These are phyloP conservation scores for Platorchestia sp. DNA, from an alignment of 1,140 invertebrate genomes.

Conservation along the genomic window DNA sequence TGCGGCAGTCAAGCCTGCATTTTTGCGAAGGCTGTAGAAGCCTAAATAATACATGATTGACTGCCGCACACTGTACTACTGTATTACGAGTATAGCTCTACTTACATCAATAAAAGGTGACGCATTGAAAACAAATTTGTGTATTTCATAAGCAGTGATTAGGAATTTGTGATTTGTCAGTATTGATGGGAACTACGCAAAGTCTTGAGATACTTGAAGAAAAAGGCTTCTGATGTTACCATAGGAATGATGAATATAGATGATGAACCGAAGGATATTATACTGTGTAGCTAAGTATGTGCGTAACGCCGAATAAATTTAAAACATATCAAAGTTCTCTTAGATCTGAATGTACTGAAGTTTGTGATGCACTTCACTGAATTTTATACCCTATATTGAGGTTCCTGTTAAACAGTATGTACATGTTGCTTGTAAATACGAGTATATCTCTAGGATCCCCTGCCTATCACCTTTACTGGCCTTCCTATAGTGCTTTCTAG, in stretches of 20 bases:
- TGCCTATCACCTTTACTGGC: constrained; percentile 36
- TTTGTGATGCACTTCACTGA: neutral
- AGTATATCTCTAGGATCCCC: constrained; percentile 15
- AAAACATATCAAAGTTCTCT: neutral
- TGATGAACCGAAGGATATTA: neutral
- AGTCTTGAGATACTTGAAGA: neutral
- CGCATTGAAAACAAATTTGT: neutral
- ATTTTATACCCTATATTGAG: neutral
- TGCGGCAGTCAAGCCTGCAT: no score
- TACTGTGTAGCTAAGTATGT: neutral
- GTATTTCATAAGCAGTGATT: neutral
- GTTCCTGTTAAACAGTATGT: neutral
- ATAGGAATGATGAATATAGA: neutral
- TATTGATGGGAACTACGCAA: neutral
- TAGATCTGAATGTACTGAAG: no score
- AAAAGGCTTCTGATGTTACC: neutral
- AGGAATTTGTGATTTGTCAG: neutral
- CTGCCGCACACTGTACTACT: neutral
- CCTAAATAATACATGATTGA: no score
- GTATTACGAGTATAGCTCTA: neutral
- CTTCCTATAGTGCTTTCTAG: constrained; percentile 53
- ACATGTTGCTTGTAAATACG: neutral
- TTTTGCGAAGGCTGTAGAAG: no score
- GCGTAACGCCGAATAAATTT: neutral
- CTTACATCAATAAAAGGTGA: neutral